Conservation (phyloP, 2,113 vertebrate genomes). For the Tylochromis polylepis region DNA sequence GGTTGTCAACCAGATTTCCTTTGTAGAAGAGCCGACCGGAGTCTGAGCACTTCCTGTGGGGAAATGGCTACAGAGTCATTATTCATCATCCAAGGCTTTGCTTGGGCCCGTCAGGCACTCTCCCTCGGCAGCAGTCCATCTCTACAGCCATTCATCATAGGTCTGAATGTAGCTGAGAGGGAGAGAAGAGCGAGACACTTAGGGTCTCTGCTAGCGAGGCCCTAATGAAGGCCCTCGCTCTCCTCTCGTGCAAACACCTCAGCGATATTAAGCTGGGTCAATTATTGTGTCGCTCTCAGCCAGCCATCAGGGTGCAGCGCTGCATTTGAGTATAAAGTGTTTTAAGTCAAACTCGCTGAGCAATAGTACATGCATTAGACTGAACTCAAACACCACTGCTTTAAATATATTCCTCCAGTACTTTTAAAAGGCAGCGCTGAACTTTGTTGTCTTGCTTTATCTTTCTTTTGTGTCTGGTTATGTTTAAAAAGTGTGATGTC, state of each 20-base stretch:
- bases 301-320: conserved; percentile 51
- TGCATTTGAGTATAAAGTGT: conserved; percentile 30
- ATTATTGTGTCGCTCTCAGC: conserved; percentile 62
- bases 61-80: conserved; percentile 55
- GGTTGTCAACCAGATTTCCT: conserved; percentile 54
- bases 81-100: conserved; percentile 67
- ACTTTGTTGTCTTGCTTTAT: neutral
- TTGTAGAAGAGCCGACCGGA: conserved; percentile 52
- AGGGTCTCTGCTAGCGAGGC: conserved; percentile 35
- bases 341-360: conserved; percentile 28
- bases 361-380: conserved; percentile 25
- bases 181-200: conserved; percentile 34
- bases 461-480: neutral
- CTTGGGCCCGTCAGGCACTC: conserved; percentile 49
- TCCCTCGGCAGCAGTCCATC: conserved; percentile 69
- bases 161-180: conserved; percentile 59
- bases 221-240: conserved; percentile 58
- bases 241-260: conserved; percentile 55
- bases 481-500: neutral
- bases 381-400: conserved; percentile 13
- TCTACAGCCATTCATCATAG: conserved; percentile 67
- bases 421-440: conserved; percentile 9
- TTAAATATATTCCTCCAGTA: neutral
- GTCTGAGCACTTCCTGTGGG: conserved; percentile 57
- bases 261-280: conserved; percentile 73